These are phyloP conservation scores for Bembecia ichneumoniformis DNA, from an alignment of 2,888 invertebrate species.

Conservation along the genomic window DNA sequence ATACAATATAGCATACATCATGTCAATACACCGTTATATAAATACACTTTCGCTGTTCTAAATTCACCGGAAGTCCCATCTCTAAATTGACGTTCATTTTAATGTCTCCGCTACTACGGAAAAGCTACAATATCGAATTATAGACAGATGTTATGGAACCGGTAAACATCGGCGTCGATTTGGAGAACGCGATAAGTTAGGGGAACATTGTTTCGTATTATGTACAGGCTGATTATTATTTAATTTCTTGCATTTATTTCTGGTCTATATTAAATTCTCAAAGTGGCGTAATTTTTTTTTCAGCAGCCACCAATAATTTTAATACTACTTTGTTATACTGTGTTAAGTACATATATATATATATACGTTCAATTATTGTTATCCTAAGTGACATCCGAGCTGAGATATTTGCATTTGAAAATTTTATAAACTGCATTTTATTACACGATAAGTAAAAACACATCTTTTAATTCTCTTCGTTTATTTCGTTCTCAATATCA, in stretches of 20 bases:
- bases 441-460: too few relatives aligned
- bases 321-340: too few relatives aligned
- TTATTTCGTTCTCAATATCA: too few relatives aligned
- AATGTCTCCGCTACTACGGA: constrained; percentile 3
- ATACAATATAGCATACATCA: too few relatives aligned
- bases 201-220: constrained; percentile 7
- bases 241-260: background rate
- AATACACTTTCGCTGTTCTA: constrained; percentile 32
- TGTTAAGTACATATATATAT: too few relatives aligned
- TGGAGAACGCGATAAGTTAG: constrained; percentile 22
- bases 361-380: too few relatives aligned
- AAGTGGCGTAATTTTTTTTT: too few relatives aligned
- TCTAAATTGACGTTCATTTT: constrained; percentile 8
- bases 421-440: too few relatives aligned
- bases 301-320: too few relatives aligned
- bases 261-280: background rate
- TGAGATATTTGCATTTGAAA: too few relatives aligned
- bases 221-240: constrained; percentile 27
- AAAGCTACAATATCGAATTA: constrained; percentile 15
- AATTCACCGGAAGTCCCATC: constrained; percentile 33
- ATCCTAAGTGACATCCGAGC: too few relatives aligned
- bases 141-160: constrained; percentile 56
- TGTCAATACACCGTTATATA: constrained; percentile 5
- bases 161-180: constrained; percentile 37
- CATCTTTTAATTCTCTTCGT: too few relatives aligned